Percentiles rank a stretch among this genome's conserved stretches.
Evolutionary conservation across 2,113 vertebrate species (phyloP).

Genomic region (Thomomys bottae): DNA sequence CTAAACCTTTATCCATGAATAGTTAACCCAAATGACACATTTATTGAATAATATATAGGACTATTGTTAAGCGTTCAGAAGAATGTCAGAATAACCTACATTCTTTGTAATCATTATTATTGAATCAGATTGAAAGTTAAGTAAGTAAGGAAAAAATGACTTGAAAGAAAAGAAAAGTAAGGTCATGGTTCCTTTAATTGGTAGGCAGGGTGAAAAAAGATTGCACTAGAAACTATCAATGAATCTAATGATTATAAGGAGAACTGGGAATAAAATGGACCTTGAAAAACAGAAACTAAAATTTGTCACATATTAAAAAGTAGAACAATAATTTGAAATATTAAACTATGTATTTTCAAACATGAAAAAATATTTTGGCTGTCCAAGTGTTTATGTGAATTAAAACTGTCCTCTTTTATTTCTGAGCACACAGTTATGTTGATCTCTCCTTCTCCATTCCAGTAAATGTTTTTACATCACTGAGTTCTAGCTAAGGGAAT

Average conservation of each 20-base stretch:
- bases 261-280: not conserved
- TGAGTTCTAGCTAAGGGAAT: not conserved
- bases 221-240: not conserved
- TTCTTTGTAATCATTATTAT: not conserved
- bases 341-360: not conserved
- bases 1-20: not conserved
- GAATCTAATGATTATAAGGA: not conserved
- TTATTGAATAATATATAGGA: not conserved
- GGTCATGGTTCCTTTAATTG: not conserved
- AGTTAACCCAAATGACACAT: not conserved
- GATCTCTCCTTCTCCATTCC: not conserved
- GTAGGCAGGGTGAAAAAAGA: not conserved
- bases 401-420: not conserved
- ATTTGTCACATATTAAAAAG: not conserved
- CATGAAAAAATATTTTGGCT: not conserved
- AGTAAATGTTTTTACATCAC: not conserved
- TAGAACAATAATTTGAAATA: not conserved
- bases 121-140: not conserved
- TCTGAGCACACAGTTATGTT: fast-evolving
- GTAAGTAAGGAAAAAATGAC: not conserved
- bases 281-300: no score
- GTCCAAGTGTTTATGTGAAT: not conserved
- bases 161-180: not conserved
- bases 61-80: not conserved
- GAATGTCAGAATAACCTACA: not conserved